phyloP scores from a whole-genome alignment of 2,113 vertebrate species.

The Gallinago paraguaiae region DNA sequence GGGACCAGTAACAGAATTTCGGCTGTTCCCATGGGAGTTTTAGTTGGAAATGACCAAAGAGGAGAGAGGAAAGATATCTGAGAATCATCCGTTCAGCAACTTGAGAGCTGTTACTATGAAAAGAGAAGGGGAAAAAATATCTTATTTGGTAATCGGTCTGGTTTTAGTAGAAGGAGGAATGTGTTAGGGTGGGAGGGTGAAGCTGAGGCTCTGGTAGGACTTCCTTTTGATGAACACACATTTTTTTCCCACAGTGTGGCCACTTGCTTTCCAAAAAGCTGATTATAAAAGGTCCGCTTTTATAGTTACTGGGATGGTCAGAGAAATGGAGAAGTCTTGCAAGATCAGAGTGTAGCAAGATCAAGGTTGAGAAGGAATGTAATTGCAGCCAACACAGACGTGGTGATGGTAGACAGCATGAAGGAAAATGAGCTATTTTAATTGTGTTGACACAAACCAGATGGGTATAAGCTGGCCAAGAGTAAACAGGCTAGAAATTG shows the following conservation, averaged over 20 bases:
- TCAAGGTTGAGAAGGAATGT: background rate
- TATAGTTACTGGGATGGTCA: background rate
- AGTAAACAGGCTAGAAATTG: background rate
- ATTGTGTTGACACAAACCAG: background rate
- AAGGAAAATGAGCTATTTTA: background rate
- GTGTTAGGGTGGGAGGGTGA: background rate
- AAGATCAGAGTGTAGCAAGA: background rate
- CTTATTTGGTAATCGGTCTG: background rate
- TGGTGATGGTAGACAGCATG: background rate
- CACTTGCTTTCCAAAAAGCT: background rate
- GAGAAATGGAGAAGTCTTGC: background rate
- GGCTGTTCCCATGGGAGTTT: background rate
- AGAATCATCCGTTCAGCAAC: background rate
- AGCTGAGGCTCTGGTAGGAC: background rate
- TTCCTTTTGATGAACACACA: background rate
- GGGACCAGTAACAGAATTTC: background rate
- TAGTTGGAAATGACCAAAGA: background rate
- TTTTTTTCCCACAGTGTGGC: background rate
- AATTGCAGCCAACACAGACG: background rate
- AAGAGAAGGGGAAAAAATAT: fast-evolving
- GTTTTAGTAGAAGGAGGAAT: background rate
- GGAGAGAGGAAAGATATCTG: background rate
- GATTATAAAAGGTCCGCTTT: background rate
- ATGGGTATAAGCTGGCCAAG: background rate
- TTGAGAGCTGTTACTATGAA: background rate